These are phyloP conservation scores for Sesia bembeciformis DNA, from an alignment of 2,888 invertebrate species.

Conservation along the genomic window DNA sequence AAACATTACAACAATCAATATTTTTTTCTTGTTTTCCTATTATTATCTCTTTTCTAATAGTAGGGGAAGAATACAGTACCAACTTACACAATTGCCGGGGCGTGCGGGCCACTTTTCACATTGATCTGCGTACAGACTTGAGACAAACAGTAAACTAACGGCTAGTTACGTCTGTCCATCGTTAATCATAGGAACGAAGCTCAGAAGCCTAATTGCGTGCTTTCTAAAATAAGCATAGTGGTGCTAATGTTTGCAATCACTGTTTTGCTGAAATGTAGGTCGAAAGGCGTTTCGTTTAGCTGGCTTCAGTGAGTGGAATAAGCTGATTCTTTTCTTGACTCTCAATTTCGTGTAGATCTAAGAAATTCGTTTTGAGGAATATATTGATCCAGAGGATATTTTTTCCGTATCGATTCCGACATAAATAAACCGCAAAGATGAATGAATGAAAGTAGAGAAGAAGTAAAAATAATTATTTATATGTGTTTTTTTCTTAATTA, in stretches of 20 bases:
- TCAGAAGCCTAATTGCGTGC: slow-evolving; percentile 5
- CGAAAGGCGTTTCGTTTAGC: neutral
- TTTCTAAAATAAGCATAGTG: neutral
- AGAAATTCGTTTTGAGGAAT: no score
- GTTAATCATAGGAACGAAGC: slow-evolving; percentile 20
- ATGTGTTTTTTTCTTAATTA: no score
- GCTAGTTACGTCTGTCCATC: slow-evolving; percentile 16
- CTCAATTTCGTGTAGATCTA: no score
- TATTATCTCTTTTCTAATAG: slow-evolving; percentile 1
- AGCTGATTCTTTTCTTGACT: no score
- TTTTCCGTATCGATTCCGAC: no score
- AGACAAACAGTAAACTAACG: slow-evolving; percentile 18
- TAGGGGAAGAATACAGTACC: slow-evolving; percentile 12
- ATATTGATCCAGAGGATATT: no score
- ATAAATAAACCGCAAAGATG: no score
- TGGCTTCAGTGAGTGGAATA: no score
- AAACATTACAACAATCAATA: no score
- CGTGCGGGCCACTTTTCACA: slow-evolving; percentile 30
- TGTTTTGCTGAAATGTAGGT: neutral
- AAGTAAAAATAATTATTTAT: no score
- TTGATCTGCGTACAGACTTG: slow-evolving; percentile 19
- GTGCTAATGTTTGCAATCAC: neutral
- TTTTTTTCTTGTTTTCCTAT: no score
- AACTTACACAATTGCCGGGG: slow-evolving; percentile 25
- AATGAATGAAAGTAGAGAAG: no score